Percentiles rank a stretch among this genome's conserved stretches.
Conservation (phyloP, 2,888 invertebrate genomes). For the Synergus umbraculus region DNA sequence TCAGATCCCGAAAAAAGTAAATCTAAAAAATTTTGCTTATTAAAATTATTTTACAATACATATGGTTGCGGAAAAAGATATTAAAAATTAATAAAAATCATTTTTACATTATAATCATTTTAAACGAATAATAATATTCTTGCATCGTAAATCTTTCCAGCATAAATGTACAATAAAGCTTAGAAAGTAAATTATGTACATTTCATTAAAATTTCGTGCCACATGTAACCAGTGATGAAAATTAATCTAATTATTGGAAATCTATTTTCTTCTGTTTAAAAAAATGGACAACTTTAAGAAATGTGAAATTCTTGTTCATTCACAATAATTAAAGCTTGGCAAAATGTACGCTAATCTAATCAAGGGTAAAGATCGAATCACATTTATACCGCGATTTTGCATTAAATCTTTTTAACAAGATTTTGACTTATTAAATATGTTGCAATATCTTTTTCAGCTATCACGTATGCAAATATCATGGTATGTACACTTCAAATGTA, state of each 20-base stretch:
- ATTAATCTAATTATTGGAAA: not conserved
- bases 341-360: slow-evolving; percentile 1
- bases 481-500: not conserved
- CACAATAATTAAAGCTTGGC: not conserved
- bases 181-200: not conserved
- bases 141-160: not conserved
- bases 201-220: slow-evolving; percentile 39
- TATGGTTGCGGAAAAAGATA: not conserved
- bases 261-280: not conserved
- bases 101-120: not conserved
- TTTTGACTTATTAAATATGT: not conserved
- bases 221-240: slow-evolving; percentile 51
- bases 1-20: not conserved
- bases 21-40: not conserved
- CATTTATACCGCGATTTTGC: not conserved
- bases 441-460: not conserved
- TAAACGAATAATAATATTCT: not conserved
- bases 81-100: not conserved
- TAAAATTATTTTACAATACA: not conserved
- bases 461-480: not conserved
- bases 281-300: not conserved
- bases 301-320: not conserved
- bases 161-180: not conserved
- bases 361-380: not conserved
- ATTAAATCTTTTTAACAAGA: not conserved